A percentile compares a stretch with the other conserved stretches of the same genome.
Evolutionary conservation across 1,140 invertebrate genomes (phyloP).

Genomic region (Drosophila orena): DNA sequence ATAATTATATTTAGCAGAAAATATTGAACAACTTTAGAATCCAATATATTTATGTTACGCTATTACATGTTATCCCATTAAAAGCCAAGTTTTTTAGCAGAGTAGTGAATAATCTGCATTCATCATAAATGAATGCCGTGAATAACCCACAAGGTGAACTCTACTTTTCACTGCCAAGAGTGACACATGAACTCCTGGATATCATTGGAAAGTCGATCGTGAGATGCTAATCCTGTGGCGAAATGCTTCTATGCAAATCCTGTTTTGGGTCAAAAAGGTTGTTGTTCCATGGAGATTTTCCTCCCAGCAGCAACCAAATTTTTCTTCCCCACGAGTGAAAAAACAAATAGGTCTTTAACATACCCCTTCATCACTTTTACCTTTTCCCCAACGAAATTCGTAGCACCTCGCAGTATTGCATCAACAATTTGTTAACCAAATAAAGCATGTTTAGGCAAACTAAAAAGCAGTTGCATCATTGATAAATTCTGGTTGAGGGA

Average conservation of each 20-base stretch:
- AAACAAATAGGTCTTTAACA: not conserved
- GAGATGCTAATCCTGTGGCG: conserved; percentile 43
- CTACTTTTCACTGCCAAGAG: conserved; percentile 6
- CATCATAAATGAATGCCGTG: conserved; percentile 16
- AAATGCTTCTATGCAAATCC: conserved; percentile 39
- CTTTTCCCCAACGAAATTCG: conserved; percentile 20
- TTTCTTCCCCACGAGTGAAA: conserved; percentile 1
- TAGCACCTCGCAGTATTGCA: conserved; percentile 49
- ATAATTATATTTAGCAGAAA: too few relatives aligned
- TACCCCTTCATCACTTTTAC: conserved; percentile 6
- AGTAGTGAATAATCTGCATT: conserved; percentile 23
- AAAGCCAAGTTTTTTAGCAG: not conserved
- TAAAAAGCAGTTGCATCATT: conserved; percentile 51
- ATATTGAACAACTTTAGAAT: too few relatives aligned
- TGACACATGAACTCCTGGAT: conserved; percentile 13
- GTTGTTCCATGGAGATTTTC: conserved; percentile 8
- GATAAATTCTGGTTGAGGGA: conserved; percentile 46
- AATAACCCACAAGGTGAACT: conserved; percentile 26
- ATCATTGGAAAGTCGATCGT: conserved; percentile 43
- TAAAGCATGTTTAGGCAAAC: conserved; percentile 45
- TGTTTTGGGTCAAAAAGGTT: conserved; percentile 8
- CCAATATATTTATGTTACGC: too few relatives aligned
- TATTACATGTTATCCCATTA: too few relatives aligned
- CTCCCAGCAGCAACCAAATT: conserved; percentile 1
- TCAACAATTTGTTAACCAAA: conserved; percentile 57